A percentile compares a stretch with the other conserved stretches of the same genome.
These are phyloP conservation scores for Coregonus ussuriensis DNA, from an alignment of 2,797 vertebrate genomes.

Conservation along the genomic window DNA sequence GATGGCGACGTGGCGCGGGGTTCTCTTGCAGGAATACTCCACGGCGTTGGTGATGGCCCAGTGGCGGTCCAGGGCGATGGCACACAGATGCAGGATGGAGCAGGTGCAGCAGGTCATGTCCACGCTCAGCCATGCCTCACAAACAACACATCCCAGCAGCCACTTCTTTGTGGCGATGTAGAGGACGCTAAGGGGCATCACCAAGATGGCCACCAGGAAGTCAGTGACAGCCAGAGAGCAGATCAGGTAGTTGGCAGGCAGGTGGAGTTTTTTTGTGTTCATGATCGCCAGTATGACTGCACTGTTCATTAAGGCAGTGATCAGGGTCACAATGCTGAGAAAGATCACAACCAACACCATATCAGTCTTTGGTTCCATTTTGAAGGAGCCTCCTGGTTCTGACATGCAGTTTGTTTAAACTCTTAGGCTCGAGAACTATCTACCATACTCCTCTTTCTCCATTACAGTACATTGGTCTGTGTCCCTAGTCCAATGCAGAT, in stretches of 20 bases:
- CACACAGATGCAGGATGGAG: conserved; percentile 79
- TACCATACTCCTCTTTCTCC: neutral
- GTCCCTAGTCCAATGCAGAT: neutral
- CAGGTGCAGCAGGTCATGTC: conserved; percentile 83
- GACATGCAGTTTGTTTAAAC: neutral
- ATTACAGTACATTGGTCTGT: neutral
- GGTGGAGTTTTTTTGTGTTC: conserved; percentile 80
- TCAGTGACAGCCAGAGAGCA: conserved; percentile 78
- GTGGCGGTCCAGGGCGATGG: conserved; percentile 81
- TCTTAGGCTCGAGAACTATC: neutral
- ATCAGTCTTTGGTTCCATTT: conserved; percentile 8
- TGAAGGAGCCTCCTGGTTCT: neutral
- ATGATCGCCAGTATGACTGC: conserved; percentile 79
- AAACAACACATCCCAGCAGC: conserved; percentile 76
- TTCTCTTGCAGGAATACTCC: conserved; percentile 78
- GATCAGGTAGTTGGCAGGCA: conserved; percentile 77
- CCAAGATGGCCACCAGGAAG: conserved; percentile 73
- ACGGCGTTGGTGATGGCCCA: conserved; percentile 82
- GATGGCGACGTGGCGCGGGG: conserved; percentile 66
- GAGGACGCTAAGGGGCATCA: conserved; percentile 78
- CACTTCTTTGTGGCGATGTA: conserved; percentile 80
- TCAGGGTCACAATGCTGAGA: conserved; percentile 73
- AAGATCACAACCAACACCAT: conserved; percentile 75
- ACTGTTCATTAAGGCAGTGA: conserved; percentile 78
- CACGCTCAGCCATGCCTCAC: conserved; percentile 77